Base-by-base conservation (phyloP, 2,888 invertebrate genomes). In the Iphiclides podalirius region DNA sequence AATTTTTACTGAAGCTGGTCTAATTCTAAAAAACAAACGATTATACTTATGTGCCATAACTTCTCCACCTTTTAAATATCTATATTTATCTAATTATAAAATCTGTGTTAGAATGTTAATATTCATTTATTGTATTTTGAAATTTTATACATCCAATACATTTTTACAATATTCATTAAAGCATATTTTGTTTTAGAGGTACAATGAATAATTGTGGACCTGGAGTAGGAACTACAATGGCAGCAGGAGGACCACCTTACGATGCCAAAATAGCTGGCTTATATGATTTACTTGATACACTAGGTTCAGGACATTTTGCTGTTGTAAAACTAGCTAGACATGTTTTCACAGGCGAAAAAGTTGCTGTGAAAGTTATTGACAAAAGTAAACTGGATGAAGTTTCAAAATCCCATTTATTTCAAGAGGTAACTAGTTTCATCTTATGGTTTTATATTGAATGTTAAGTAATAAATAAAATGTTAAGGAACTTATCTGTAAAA, bases 301-400 rank as follows among this genome's bases (percentile, higher is more conserved):
- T 99, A 50, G 99, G 99, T 39, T 95, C 97, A 53, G 99, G 99
- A 52, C 99, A 99, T 89, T 99, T 98, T 90, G 99, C 99, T 55
- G 98, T 98, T 56, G 99, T 99, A 37, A 99, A 99, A 90, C 90
- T 98, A 58, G 99, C 99, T 16, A 91, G 97, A 58, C 99, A 99
- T 91, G 99, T 99, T 51, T 99, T 99, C 84, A 99, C 99, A 44
- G 98, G 98, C 28, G 98, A 98, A 90, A 97, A 97, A 87, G 99
- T 99, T 49, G 97, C 98, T 47, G 97, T 98, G 46, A 98, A 98
- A 92, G 96, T 99, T 55, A 99, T 99, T 71, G 99, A 99, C 84
- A 99, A 99, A 88, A 96, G 95, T 66, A 98, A 98, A 88, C 89
- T 99, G 67, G 99, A 99, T 85, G 96, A 97, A 66, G 94, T 97